Conservation (phyloP, 2,797 vertebrate species). For the Bradypodion ventrale region DNA sequence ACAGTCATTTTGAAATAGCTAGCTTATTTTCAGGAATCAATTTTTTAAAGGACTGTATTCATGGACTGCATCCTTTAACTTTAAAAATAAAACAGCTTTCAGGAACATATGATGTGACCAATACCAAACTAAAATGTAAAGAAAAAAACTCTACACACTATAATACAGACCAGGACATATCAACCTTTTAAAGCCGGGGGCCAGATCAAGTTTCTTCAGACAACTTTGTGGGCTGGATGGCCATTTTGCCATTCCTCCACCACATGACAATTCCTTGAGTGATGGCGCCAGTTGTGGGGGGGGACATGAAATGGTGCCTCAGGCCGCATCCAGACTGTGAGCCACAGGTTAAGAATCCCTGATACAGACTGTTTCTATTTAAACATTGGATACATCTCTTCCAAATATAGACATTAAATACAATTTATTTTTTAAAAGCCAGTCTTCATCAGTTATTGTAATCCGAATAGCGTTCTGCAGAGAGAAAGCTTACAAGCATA, state of each 20-base stretch:
- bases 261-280: too few species aligned
- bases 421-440: conserved; percentile 11
- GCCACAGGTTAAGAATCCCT: too few species aligned
- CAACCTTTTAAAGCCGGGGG: too few species aligned
- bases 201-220: too few species aligned
- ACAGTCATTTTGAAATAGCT: neutral
- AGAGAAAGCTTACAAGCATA: conserved; percentile 33
- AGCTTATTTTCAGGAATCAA: neutral
- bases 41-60: neutral
- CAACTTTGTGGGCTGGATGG: too few species aligned
- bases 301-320: too few species aligned
- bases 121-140: conserved; percentile 26
- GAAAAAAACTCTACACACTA: neutral
- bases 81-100: neutral
- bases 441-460: conserved; percentile 45
- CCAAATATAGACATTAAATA: conserved; percentile 29
- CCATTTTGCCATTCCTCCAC: too few species aligned
- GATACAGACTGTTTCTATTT: conserved; percentile 21
- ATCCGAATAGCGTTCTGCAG: conserved; percentile 39
- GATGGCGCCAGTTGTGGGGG: too few species aligned
- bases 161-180: too few species aligned
- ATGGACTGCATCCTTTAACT: neutral
- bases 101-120: neutral
- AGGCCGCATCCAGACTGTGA: too few species aligned
- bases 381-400: conserved; percentile 29